Percentiles rank a stretch among this genome's conserved stretches.
Conservation (phyloP, 1,140 invertebrate genomes). For the Drosophila mojavensis region DNA sequence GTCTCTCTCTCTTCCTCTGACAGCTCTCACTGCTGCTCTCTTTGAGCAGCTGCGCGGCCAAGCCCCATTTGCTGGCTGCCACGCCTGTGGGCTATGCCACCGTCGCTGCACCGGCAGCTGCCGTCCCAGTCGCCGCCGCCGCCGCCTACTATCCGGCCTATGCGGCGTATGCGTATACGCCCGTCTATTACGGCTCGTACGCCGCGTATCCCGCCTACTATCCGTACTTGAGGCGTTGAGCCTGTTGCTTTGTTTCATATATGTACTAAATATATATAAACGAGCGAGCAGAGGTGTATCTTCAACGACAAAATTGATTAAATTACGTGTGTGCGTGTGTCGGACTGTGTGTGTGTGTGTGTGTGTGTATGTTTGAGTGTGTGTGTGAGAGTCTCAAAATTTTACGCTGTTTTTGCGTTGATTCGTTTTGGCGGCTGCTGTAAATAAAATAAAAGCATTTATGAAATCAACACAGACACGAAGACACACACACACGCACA, state of each 20-base stretch:
- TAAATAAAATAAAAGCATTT: constrained; percentile 48
- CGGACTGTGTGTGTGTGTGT: background rate
- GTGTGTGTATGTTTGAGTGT: background rate
- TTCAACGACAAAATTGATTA: constrained; percentile 31
- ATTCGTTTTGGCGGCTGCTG: constrained; percentile 52
- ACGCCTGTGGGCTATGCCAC: constrained; percentile 67
- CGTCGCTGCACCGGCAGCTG: constrained; percentile 11
- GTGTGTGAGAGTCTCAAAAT: constrained; percentile 42
- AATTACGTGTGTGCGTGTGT: constrained; percentile 16
- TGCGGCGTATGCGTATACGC: constrained; percentile 70
- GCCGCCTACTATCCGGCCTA: constrained; percentile 70
- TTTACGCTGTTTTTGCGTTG: constrained; percentile 51
- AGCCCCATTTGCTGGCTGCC: constrained; percentile 64
- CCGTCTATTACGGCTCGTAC: constrained; percentile 68
- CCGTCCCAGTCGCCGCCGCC: constrained; percentile 4
- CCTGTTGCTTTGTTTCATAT: constrained; percentile 21
- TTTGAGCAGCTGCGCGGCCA: constrained; percentile 38
- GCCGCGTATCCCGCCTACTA: constrained; percentile 72
- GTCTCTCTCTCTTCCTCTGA: constrained; percentile 16
- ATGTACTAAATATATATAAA: background rate
- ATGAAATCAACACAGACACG: constrained; percentile 64
- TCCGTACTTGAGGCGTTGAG: constrained; percentile 66
- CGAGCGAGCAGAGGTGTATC: background rate
- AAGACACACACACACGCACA: constrained; percentile 21
- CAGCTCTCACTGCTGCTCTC: constrained; percentile 59